Conservation (phyloP, 2,113 vertebrate genomes). For the Labrus mixtus region DNA sequence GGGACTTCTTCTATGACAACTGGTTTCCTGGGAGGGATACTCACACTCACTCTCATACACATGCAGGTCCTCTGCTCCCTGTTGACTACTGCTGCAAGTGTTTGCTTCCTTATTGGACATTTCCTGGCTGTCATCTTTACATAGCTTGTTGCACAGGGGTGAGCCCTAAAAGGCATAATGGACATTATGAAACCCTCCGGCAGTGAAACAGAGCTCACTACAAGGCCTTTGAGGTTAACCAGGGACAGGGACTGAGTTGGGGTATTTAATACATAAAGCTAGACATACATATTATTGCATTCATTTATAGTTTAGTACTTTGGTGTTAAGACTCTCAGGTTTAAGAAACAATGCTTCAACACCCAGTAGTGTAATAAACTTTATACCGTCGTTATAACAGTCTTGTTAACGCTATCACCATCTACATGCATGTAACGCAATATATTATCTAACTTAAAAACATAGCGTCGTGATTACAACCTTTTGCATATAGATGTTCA, state of each 20-base stretch:
- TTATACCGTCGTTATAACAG: background rate
- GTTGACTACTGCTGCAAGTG: conserved; percentile 46
- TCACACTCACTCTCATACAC: conserved; percentile 22
- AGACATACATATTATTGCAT: background rate
- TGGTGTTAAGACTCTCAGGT: background rate
- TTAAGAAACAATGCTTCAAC: background rate
- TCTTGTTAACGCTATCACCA: conserved; percentile 7
- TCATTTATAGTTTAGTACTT: background rate
- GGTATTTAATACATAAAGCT: conserved; percentile 3
- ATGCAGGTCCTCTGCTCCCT: conserved; percentile 38
- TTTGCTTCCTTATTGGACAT: conserved; percentile 69
- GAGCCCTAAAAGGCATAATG: conserved; percentile 67
- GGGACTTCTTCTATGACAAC: conserved; percentile 37
- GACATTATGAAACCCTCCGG: conserved; percentile 57
- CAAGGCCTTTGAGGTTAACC: conserved; percentile 60
- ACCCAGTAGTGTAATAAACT: background rate
- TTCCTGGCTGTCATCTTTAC: conserved; percentile 71
- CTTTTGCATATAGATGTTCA: conserved; percentile 7
- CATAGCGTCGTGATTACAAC: conserved; percentile 3
- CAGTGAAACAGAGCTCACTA: conserved; percentile 30
- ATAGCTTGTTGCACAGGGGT: conserved; percentile 56
- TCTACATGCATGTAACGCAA: background rate
- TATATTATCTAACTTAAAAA: background rate
- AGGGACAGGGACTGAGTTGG: conserved; percentile 39
- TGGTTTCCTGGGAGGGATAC: conserved; percentile 36